Percentiles rank a stretch among this genome's conserved stretches.
Conservation (phyloP, 2,113 vertebrate species). For the Stegostoma tigrinum region DNA sequence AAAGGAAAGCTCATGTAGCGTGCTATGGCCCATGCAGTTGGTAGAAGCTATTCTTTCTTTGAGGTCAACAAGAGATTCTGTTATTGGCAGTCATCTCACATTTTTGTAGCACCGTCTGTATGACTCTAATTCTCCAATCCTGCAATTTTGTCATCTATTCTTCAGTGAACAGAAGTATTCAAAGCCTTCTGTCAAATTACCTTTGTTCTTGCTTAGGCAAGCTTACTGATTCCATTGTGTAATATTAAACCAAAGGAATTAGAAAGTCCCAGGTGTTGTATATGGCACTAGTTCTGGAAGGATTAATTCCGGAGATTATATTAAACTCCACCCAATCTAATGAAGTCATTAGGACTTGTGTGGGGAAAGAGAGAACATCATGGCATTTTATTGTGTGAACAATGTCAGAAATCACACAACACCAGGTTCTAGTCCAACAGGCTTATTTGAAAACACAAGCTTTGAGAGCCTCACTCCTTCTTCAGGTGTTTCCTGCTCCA, state of each 20-base stretch:
- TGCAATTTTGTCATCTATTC: not conserved
- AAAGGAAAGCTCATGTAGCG: no score
- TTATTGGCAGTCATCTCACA: not conserved
- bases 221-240: not conserved
- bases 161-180: not conserved
- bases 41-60: not conserved
- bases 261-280: not conserved
- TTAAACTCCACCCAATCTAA: no score
- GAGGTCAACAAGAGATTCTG: not conserved
- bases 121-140: not conserved
- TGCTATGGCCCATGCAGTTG: not conserved
- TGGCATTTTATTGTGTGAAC: no score
- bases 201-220: not conserved
- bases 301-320: no score
- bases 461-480: no score
- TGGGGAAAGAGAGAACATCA: no score
- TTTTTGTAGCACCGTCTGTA: not conserved
- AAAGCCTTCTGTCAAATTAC: not conserved
- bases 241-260: not conserved
- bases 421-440: no score
- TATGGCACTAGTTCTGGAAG: no score
- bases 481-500: no score
- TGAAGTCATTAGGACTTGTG: no score
- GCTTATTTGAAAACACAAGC: no score
- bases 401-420: no score